phyloP scores from a whole-genome alignment of 2,113 vertebrate species.

The Gallinago media region DNA sequence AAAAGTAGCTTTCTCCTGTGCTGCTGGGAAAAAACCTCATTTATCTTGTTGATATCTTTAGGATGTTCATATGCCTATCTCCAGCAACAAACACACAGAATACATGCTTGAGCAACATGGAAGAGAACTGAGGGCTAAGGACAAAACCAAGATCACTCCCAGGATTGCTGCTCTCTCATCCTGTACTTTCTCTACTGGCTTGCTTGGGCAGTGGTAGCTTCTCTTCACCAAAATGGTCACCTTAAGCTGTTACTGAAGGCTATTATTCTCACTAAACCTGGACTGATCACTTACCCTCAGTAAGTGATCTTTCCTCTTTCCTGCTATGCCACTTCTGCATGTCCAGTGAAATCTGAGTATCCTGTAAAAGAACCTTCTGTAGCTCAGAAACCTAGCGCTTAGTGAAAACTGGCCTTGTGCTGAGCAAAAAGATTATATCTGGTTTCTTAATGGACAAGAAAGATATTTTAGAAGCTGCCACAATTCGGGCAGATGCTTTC shows the following conservation, averaged over 20 bases:
- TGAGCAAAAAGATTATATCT: not conserved
- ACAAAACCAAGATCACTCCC: not conserved
- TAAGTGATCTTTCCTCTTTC: not conserved
- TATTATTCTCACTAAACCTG: not conserved
- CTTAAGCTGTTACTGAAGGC: not conserved
- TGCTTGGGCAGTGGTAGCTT: not conserved
- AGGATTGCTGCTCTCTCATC: not conserved
- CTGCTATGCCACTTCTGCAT: not conserved
- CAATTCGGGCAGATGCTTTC: not conserved
- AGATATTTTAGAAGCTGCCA: not conserved
- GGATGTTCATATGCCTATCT: not conserved
- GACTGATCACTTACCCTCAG: not conserved
- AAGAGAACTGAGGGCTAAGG: not conserved
- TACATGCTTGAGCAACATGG: not conserved
- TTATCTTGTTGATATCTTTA: not conserved
- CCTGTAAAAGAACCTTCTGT: not conserved
- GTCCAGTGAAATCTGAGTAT: not conserved
- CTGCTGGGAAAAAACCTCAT: not conserved
- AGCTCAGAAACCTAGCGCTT: not conserved
- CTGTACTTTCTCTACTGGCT: not conserved
- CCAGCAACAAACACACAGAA: not conserved
- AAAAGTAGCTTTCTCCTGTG: not conserved
- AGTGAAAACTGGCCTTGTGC: not conserved
- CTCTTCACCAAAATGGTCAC: not conserved
- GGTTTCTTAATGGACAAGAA: not conserved